These are phyloP conservation scores for Lamellibrachia columna DNA, from an alignment of 2,888 invertebrate genomes.

Conservation along the genomic window DNA sequence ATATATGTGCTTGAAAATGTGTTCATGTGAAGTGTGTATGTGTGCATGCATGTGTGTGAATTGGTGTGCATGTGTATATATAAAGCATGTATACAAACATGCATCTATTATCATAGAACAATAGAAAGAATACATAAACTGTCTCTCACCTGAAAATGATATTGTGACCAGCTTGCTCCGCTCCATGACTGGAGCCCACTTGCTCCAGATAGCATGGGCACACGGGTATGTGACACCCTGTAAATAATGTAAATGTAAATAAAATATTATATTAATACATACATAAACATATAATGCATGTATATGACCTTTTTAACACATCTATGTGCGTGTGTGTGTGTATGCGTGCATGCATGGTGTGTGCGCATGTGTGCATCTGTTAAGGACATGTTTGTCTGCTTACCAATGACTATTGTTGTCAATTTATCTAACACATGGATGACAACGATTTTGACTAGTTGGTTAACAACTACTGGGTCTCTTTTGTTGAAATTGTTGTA, in stretches of 20 bases:
- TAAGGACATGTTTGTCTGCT: too few species aligned
- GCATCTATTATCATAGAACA: background rate
- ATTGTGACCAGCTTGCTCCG: conserved; percentile 61
- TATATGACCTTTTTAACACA: background rate
- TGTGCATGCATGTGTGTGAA: background rate
- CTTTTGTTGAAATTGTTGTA: too few species aligned
- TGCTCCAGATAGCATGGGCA: conserved; percentile 64
- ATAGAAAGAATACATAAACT: background rate
- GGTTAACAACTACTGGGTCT: too few species aligned
- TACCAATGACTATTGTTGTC: too few species aligned
- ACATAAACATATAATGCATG: background rate
- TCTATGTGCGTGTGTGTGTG: too few species aligned
- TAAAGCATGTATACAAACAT: background rate
- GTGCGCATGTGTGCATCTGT: too few species aligned
- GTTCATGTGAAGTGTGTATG: background rate
- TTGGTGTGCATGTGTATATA: too few species aligned
- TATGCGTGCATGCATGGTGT: too few species aligned
- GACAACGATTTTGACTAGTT: too few species aligned
- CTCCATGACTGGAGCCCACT: conserved; percentile 65
- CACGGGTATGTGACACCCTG: conserved; percentile 65
- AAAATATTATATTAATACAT: background rate
- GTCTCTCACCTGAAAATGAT: conserved; percentile 61
- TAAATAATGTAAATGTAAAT: background rate
- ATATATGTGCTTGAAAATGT: background rate
- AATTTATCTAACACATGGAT: too few species aligned